Base-by-base conservation (phyloP, 2,113 vertebrate species). In the Syngnathus scovelli region DNA sequence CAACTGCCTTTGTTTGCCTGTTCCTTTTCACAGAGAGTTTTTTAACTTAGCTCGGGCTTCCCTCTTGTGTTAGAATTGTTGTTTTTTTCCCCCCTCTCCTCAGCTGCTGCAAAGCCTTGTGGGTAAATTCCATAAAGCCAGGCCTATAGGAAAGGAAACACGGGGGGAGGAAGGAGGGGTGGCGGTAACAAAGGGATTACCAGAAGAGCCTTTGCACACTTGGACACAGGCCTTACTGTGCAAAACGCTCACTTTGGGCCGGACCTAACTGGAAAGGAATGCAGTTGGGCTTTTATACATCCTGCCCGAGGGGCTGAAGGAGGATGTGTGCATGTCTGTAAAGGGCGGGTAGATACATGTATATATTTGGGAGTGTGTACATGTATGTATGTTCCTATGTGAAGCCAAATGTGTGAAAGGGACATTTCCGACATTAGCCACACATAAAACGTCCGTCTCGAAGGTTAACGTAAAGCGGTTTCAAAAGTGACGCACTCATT, bases 261-360 rank as follows among this genome's bases (percentile, higher is more conserved):
- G 88, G 85, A 88, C 86, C 72, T 90, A 88, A 91, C 89, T 85
- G 89, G 88, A 91, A 89, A 89, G 87, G 90, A 90, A 92, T 91
- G 87, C 85, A 83, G 86, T 3, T 69, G 11, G 78, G 79, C 76
- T 83, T 91, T 89, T 86, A 90, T 90, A 88, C 89, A 88, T 91
- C 89, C 89, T 86, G 87, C 82, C 70, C 60, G 52, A 86, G 81
- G 80, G 85, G 68, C 79, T 75, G 69, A 85, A 77, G 61, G 84
- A 81, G 78, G 87, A 86, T 78, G 86, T 70, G 79, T 74, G 74
- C 77, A 71, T 78, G 69, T 27, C 37, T 5, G 73, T 60, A 33
- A 33, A 33, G 27, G 27, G 43, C 18, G 52, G 10, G n/a, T 38
- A 36, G 18, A 46, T 16, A 15, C 13, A 56, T 48, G 69, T 39